Conservation (phyloP, 2,888 invertebrate genomes). For the Microplitis deprimator region DNA sequence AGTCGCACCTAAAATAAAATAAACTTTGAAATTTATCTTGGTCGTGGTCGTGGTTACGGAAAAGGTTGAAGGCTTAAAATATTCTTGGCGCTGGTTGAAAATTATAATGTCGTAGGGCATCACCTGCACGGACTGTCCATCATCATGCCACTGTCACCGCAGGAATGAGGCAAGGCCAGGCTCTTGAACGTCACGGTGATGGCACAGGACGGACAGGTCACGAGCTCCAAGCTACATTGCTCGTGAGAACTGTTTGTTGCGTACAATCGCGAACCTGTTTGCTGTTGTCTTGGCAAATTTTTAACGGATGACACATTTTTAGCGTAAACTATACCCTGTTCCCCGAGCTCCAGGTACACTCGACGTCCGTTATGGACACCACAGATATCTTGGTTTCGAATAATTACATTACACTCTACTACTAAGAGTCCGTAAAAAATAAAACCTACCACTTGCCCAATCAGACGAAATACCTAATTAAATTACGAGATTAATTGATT, state of each 20-base stretch:
- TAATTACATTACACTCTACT: slow-evolving; percentile 55
- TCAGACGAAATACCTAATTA: slow-evolving; percentile 17
- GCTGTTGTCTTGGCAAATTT: slow-evolving; percentile 55
- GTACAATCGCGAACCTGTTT: slow-evolving; percentile 50
- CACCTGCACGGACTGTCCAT: slow-evolving; percentile 72
- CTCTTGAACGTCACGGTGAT: slow-evolving; percentile 74
- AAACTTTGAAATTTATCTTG: background rate
- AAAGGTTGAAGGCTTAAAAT: background rate
- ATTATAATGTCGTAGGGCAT: slow-evolving; percentile 2
- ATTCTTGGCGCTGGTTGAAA: background rate
- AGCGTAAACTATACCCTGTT: slow-evolving; percentile 67
- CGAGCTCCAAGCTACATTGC: slow-evolving; percentile 78
- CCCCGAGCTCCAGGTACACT: slow-evolving; percentile 68
- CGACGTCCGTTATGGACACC: slow-evolving; percentile 69
- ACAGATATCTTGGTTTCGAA: slow-evolving; percentile 68
- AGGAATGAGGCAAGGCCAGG: slow-evolving; percentile 68
- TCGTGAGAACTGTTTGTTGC: slow-evolving; percentile 68
- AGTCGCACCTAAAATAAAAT: slow-evolving; percentile 73
- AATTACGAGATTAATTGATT: slow-evolving; percentile 1
- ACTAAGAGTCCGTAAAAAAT: slow-evolving; percentile 41
- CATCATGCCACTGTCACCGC: slow-evolving; percentile 64
- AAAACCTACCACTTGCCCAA: background rate
- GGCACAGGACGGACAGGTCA: slow-evolving; percentile 81
- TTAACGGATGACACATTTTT: slow-evolving; percentile 64
- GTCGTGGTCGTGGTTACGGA: background rate